phyloP scores from a whole-genome alignment of 2,113 vertebrate genomes.

The Anhinga anhinga region DNA sequence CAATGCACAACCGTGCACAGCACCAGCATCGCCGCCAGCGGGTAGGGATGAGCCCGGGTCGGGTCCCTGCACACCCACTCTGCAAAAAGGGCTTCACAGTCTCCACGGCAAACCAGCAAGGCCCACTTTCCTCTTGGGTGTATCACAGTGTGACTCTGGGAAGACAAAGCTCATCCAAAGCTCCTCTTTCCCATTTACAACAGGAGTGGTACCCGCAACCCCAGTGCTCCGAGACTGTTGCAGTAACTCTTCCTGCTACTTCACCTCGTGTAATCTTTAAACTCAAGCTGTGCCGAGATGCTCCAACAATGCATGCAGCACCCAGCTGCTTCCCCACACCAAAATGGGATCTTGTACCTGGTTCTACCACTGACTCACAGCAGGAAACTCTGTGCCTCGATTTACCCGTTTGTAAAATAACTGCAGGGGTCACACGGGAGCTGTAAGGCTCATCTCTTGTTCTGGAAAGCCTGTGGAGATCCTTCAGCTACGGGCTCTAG shows the following conservation, averaged over 20 bases:
- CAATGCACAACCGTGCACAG: accelerated
- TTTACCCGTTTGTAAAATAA: background rate
- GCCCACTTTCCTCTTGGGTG: background rate
- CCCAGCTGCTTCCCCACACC: background rate
- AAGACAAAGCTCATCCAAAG: background rate
- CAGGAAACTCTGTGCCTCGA: background rate
- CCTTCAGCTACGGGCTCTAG: accelerated
- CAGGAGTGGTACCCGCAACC: background rate
- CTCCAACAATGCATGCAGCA: background rate
- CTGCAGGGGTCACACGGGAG: background rate
- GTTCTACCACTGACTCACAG: background rate
- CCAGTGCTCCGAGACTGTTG: accelerated
- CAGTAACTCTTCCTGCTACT: background rate
- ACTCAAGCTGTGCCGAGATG: background rate
- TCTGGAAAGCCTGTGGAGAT: background rate
- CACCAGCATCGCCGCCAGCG: accelerated
- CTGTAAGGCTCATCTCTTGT: background rate
- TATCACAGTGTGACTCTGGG: accelerated
- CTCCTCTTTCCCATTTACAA: background rate
- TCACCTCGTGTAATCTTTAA: background rate
- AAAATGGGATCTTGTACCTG: background rate
- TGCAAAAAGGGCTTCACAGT: background rate
- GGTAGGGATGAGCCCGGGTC: background rate
- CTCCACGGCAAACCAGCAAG: background rate
- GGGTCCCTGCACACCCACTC: background rate